A percentile compares a stretch with the other conserved stretches of the same genome.
Conservation (phyloP, 1,140 invertebrate species). For the Trachelipus rathkii region DNA sequence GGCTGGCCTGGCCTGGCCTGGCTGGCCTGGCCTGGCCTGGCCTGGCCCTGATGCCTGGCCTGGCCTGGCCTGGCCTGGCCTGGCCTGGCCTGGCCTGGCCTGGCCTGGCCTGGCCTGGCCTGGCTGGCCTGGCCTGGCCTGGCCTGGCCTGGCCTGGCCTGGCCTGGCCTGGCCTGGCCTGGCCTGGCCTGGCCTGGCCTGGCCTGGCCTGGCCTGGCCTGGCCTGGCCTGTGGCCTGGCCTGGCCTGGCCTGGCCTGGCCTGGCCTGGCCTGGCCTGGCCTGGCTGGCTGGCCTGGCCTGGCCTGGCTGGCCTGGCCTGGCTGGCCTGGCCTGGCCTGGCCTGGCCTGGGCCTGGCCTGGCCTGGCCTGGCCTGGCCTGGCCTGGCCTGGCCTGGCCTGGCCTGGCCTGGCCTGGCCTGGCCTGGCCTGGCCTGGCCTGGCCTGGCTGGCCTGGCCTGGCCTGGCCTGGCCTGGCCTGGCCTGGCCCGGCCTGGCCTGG, state of each 20-base stretch:
- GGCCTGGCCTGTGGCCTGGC: no score
- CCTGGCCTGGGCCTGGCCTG: conserved; percentile 42
- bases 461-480: conserved; percentile 26
- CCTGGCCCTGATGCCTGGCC: no score
- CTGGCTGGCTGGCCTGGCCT: no score
- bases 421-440: conserved; percentile 28
- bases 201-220: conserved; percentile 41
- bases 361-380: conserved; percentile 35
- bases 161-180: no score
- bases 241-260: conserved; percentile 45
- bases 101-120: no score
- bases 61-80: no score
- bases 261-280: conserved; percentile 43
- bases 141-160: conserved; percentile 36
- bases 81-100: conserved; percentile 7
- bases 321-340: conserved; percentile 30
- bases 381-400: conserved; percentile 41
- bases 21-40: no score
- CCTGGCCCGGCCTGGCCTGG: conserved; percentile 40
- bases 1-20: no score
- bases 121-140: no score
- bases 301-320: no score
- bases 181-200: conserved; percentile 29
- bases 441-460: no score
- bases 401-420: conserved; percentile 28